Evolutionary conservation across 2,888 invertebrate species (phyloP), one percentile per base, ranked within the genome.

Genomic region (Caenorhabditis zanzibari): DNA sequence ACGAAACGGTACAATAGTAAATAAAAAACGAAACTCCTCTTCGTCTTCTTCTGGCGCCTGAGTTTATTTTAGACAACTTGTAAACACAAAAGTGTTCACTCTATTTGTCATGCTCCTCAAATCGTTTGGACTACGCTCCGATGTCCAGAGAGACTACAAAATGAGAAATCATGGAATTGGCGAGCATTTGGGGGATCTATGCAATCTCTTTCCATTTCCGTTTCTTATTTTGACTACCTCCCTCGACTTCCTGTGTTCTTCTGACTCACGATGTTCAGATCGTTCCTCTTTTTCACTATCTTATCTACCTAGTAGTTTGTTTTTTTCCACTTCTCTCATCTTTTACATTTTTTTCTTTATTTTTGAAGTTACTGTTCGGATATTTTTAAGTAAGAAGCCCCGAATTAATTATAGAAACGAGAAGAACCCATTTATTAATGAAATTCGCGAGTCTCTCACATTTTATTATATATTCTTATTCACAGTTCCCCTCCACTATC

Each of bases 51-150:
- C 75, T 75, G 75, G 58, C 58, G 56, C 75, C 71, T n/a, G 47
- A 69, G 77, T 77, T 77, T 77, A 77, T 77, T 77, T 77, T 77
- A 71, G 77, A 76, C 41, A 75, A 75, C 76, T 69, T 77, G 63
- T 77, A 71, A 77, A 69, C 44, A 63, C 69, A 52, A 54, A 47
- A 68, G 68, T 76, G 77, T 71, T 63, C 68, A 16, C 49, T 77
- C 54, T 77, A 56, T 77, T 77, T 77, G 77, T 68, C 69, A 66
- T 66, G 32, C 75, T 76, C 68, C 68, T 54, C 49, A 63, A 54
- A 35, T 26, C 54, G 58, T 47, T 7, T 54, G 32, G 44, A 56
- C 68, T 49, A 76, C 68, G 54, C 66, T 66, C 76, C 38, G 19
- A 22, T 77, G 77, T 63, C 76, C 76, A 54, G 52, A 61, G 76